Evolutionary conservation across 2,888 invertebrate genomes (phyloP), one percentile per base, ranked within the genome.

Genomic region (Esperia sulphurella): DNA sequence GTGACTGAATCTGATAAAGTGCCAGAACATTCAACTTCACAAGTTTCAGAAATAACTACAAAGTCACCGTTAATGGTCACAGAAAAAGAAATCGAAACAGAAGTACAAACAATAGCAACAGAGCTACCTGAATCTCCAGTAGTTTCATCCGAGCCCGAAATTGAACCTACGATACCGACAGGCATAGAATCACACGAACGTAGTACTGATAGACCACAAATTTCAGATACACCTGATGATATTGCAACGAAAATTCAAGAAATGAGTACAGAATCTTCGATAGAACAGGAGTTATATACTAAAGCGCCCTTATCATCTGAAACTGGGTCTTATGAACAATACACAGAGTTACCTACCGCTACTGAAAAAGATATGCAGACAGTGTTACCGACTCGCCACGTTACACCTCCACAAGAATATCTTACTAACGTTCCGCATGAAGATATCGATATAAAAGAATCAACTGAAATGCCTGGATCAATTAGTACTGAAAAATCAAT

Each of bases 271-370:
- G 33, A 46, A 46, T 6, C 31, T 7, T 29, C 14, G 21, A 30
- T n/a, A 9, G 40, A 40, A 31, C 31, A 40, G 6, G 45, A 39
- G n/a, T 37, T 44, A n/a, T n/a, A 5, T 28, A 44, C 44, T 14
- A 12, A 37, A 37, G 31, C 21, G n/a, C 44, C 44, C 8, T 2
- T 37, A 5, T 14, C 43, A 14, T 3, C 14, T 28, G 29, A 41
- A 6, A 41, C 29, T 5, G 28, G 2, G 3, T 28, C 39, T 14
- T 10, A 14, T 33, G 45, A 49, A 41, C 28, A 43, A 33, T 4
- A 12, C n/a, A 52, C 49, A 42, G 41, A 49, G 39, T 38, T 40
- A 37, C 37, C 57, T 7, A 21, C 43, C 7, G 39, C 42, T 40
- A 46, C 48, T 30, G 45, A 55, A 41, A 10, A 35, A n/a, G 21